A percentile compares a stretch with the other conserved stretches of the same genome.
phyloP scores from a whole-genome alignment of 2,797 vertebrate species.

The Acridotheres tristis region DNA sequence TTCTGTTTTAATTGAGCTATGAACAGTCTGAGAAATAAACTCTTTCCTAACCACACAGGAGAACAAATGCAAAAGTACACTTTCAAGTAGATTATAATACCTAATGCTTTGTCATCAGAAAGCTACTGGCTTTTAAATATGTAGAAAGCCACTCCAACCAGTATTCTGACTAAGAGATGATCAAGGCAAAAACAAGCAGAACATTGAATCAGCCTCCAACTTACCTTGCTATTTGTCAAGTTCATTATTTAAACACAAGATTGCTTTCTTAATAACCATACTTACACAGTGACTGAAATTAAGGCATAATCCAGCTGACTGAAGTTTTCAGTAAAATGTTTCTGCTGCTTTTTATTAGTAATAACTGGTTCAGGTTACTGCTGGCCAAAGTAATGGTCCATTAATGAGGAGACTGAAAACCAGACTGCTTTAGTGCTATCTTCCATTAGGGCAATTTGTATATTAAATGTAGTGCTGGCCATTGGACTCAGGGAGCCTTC shows the following conservation, averaged over 20 bases:
- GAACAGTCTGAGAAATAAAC: background rate
- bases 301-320: slow-evolving; percentile 47
- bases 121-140: background rate
- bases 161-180: background rate
- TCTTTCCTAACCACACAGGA: background rate
- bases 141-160: background rate
- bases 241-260: background rate
- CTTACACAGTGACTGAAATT: slow-evolving; percentile 58
- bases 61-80: background rate
- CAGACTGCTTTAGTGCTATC: background rate
- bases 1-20: background rate
- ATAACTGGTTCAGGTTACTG: background rate
- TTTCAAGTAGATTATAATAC: background rate
- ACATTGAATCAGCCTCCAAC: background rate
- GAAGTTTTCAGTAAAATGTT: slow-evolving; percentile 5
- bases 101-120: background rate
- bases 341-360: background rate
- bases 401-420: background rate
- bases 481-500: background rate
- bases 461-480: background rate
- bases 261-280: slow-evolving; percentile 11
- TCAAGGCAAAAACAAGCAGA: background rate
- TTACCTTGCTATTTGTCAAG: background rate
- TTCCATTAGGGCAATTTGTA: background rate
- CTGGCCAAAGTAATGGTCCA: background rate